These are phyloP conservation scores for Hippocampus zosterae DNA, from an alignment of 2,113 vertebrate genomes.

Conservation along the genomic window DNA sequence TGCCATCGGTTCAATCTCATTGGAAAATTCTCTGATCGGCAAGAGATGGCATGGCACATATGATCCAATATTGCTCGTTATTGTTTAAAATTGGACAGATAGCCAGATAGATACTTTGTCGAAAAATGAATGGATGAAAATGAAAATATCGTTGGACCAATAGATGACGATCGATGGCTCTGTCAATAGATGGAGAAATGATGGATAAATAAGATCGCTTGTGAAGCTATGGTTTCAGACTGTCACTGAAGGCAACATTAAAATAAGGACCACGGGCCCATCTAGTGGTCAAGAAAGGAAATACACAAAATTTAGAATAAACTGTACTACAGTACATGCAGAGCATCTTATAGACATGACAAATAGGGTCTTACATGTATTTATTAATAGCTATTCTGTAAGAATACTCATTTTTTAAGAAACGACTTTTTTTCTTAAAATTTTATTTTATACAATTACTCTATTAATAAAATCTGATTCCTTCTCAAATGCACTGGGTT, in stretches of 20 bases:
- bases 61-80: no score
- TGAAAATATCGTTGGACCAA: no score
- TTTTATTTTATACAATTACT: conserved; percentile 59
- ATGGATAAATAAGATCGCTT: no score
- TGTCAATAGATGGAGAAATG: no score
- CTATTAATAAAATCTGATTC: conserved; percentile 71
- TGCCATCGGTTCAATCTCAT: no score
- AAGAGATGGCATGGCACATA: no score
- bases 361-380: conserved; percentile 29
- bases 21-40: no score
- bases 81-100: no score
- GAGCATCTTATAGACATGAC: not conserved
- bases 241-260: not conserved
- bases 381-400: conserved; percentile 72
- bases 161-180: no score
- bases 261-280: conserved; percentile 19
- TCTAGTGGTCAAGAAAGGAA: conserved; percentile 33
- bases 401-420: conserved; percentile 65
- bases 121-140: no score
- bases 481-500: conserved; percentile 62
- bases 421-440: conserved; percentile 48
- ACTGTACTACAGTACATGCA: not conserved
- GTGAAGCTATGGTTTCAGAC: not conserved
- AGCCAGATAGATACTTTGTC: no score
- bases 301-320: not conserved